These are phyloP conservation scores for Morpho deidamia DNA, from an alignment of 2,888 invertebrate species.

Conservation along the genomic window DNA sequence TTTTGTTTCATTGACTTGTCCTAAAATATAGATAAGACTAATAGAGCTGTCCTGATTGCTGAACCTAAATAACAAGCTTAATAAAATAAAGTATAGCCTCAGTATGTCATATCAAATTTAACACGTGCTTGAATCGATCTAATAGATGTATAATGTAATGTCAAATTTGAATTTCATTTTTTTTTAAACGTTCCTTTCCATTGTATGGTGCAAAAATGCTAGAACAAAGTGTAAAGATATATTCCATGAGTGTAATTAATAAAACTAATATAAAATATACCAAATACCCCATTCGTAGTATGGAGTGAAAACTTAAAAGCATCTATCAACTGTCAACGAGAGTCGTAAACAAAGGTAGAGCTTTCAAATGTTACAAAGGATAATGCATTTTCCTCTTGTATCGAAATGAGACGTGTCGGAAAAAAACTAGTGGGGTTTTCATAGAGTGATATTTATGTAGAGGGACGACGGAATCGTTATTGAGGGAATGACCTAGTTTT, in stretches of 20 bases:
- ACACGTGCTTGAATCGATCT: not conserved
- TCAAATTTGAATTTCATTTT: not conserved
- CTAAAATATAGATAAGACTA: too few species aligned
- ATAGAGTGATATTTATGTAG: not conserved
- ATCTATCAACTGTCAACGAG: slow-evolving; percentile 7
- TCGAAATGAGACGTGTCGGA: slow-evolving; percentile 5
- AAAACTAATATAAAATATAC: not conserved
- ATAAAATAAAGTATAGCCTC: too few species aligned
- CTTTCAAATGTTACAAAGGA: slow-evolving; percentile 30
- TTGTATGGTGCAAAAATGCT: not conserved
- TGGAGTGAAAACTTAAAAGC: slow-evolving; percentile 6
- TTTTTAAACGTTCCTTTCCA: not conserved
- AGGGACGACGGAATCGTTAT: too few species aligned
- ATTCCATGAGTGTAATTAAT: not conserved
- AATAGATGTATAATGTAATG: not conserved
- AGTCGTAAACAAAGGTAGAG: slow-evolving; percentile 16
- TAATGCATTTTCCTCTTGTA: slow-evolving; percentile 28
- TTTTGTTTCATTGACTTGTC: too few species aligned
- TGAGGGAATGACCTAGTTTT: too few species aligned
- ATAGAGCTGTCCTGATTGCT: too few species aligned
- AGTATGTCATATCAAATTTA: too few species aligned
- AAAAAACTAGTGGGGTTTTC: not conserved
- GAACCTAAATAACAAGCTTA: too few species aligned
- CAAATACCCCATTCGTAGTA: not conserved
- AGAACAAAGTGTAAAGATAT: not conserved